A percentile compares a stretch with the other conserved stretches of the same genome.
Evolutionary conservation across 2,797 vertebrate species (phyloP).

Genomic region (Bucorvus abyssinicus): DNA sequence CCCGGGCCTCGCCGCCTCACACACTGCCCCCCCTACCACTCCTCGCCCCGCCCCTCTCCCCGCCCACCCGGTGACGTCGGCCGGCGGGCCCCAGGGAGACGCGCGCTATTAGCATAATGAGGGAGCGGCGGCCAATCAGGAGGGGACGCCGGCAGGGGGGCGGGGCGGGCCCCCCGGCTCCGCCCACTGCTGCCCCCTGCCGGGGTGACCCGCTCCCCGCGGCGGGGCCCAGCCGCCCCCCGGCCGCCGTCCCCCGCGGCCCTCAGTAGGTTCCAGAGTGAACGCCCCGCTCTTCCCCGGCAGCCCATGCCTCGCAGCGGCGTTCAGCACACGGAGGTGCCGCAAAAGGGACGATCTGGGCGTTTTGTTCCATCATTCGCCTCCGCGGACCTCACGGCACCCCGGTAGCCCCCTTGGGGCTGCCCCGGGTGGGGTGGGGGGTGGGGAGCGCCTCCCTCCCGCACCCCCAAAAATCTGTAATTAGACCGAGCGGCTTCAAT

Average conservation of each 20-base stretch:
- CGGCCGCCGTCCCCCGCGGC: fast-evolving
- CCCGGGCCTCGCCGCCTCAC: neutral
- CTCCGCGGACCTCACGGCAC: fast-evolving
- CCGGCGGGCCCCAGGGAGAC: slow-evolving; percentile 68
- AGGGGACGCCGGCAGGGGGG: slow-evolving; percentile 7
- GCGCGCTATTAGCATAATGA: slow-evolving; percentile 82
- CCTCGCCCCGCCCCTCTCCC: neutral
- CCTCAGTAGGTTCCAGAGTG: neutral
- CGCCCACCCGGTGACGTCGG: slow-evolving; percentile 80
- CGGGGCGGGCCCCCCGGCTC: neutral
- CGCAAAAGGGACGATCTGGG: neutral
- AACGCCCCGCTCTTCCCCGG: neutral
- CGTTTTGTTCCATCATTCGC: neutral
- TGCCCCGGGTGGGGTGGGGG: too few species aligned
- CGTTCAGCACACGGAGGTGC: too few species aligned
- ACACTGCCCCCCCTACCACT: too few species aligned
- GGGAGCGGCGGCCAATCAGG: slow-evolving; percentile 75
- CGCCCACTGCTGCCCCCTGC: neutral
- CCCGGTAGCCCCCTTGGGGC: neutral
- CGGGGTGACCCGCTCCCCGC: neutral
- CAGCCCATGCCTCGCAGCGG: fast-evolving
- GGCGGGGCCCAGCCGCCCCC: neutral
- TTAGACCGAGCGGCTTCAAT: neutral
- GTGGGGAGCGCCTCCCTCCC: too few species aligned
- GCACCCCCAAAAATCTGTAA: neutral